Evolutionary conservation across 2,113 vertebrate genomes (phyloP).

Genomic region (Hippocampus comes): DNA sequence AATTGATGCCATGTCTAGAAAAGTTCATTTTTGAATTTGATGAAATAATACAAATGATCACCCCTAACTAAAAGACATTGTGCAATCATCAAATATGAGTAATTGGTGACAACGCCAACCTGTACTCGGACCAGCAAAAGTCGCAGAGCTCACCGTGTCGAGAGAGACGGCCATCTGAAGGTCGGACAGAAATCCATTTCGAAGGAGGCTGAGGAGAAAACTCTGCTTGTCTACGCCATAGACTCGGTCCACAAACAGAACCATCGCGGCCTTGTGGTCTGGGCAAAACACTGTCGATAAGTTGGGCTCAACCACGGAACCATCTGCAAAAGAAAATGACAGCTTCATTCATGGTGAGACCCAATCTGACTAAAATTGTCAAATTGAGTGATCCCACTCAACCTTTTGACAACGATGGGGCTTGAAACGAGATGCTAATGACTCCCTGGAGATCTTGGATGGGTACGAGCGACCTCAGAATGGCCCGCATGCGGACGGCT

Average conservation of each 20-base stretch:
- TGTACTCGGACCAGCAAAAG: no score
- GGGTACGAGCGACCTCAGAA: conserved; percentile 89
- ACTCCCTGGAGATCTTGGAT: conserved; percentile 88
- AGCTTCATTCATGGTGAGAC: neutral
- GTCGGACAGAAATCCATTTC: conserved; percentile 92
- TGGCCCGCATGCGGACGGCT: conserved; percentile 88
- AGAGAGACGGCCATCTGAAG: conserved; percentile 88
- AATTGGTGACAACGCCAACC: no score
- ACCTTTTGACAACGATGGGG: conserved; percentile 88
- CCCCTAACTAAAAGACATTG: no score
- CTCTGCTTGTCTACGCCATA: conserved; percentile 86
- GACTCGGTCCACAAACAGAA: conserved; percentile 94
- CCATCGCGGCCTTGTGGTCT: conserved; percentile 97
- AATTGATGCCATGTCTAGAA: no score
- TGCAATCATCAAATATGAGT: no score
- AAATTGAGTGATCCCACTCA: conserved; percentile 1
- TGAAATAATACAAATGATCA: no score
- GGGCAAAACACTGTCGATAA: conserved; percentile 92
- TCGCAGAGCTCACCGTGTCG: conserved; percentile 78
- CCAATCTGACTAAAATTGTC: neutral
- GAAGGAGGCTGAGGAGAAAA: conserved; percentile 85
- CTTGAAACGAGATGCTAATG: conserved; percentile 87
- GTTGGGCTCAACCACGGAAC: conserved; percentile 84
- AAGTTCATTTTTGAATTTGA: no score
- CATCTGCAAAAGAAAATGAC: conserved; percentile 73